A percentile compares a stretch with the other conserved stretches of the same genome.
Evolutionary conservation across 2,113 vertebrate genomes (phyloP).

Genomic region (Oryzias javanicus): DNA sequence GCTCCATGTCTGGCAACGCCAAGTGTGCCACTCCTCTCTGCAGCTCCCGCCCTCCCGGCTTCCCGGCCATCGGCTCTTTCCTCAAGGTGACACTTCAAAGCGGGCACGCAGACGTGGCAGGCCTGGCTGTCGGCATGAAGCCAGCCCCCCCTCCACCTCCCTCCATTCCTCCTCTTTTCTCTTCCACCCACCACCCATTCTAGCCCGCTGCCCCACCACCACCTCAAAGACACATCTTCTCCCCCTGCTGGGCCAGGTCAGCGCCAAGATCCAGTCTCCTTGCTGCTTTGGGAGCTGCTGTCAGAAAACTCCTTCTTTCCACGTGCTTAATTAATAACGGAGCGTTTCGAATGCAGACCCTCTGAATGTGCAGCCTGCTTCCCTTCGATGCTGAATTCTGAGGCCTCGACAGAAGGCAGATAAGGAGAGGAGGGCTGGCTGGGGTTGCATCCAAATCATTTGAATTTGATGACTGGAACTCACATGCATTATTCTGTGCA

Average conservation of each 20-base stretch:
- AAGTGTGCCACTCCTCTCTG: slow-evolving; percentile 76
- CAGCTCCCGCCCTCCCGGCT: slow-evolving; percentile 74
- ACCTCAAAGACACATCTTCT: slow-evolving; percentile 79
- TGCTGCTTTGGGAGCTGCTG: slow-evolving; percentile 71
- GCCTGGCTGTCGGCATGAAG: slow-evolving; percentile 81
- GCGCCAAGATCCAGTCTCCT: slow-evolving; percentile 74
- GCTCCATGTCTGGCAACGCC: slow-evolving; percentile 77
- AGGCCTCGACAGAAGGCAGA: slow-evolving; percentile 70
- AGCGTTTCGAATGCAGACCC: slow-evolving; percentile 69
- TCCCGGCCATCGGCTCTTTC: slow-evolving; percentile 77
- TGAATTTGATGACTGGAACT: slow-evolving; percentile 66
- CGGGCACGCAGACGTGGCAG: slow-evolving; percentile 73
- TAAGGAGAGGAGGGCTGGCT: slow-evolving; percentile 60
- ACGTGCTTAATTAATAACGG: slow-evolving; percentile 78
- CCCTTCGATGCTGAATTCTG: slow-evolving; percentile 39
- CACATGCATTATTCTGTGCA: slow-evolving; percentile 70
- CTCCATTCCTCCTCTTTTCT: slow-evolving; percentile 59
- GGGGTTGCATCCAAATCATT: slow-evolving; percentile 70
- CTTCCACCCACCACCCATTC: slow-evolving; percentile 62
- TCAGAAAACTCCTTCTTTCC: slow-evolving; percentile 69
- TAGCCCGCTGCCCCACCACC: slow-evolving; percentile 76
- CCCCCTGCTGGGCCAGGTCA: slow-evolving; percentile 77
- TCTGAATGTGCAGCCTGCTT: slow-evolving; percentile 61
- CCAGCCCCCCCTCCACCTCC: slow-evolving; percentile 58
- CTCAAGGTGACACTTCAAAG: slow-evolving; percentile 96